phyloP scores from a whole-genome alignment of 2,797 vertebrate genomes.

The Numenius phaeopus region DNA sequence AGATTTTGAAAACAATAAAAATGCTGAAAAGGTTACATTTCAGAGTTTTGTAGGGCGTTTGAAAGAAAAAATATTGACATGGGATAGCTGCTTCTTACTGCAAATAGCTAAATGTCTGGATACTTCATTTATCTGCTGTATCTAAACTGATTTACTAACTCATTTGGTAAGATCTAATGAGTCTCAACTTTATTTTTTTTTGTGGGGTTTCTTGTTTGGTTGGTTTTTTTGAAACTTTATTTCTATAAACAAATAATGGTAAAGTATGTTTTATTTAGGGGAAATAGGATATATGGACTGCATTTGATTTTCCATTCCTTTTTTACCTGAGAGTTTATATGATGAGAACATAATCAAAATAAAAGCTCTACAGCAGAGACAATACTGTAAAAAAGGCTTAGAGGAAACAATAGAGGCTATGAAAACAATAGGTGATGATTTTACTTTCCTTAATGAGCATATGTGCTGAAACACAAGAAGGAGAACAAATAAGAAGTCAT shows the following conservation, averaged over 20 bases:
- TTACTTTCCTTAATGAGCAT: slow-evolving; percentile 20
- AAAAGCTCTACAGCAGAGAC: neutral
- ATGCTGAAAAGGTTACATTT: neutral
- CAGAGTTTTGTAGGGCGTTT: neutral
- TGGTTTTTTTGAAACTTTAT: neutral
- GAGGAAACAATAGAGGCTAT: neutral
- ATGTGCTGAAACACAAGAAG: neutral
- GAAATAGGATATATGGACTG: neutral
- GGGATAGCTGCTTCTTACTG: neutral
- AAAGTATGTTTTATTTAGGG: neutral
- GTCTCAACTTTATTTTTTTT: neutral
- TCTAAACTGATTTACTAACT: neutral
- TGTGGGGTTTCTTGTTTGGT: neutral
- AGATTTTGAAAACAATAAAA: neutral
- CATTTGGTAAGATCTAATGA: neutral
- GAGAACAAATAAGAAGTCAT: slow-evolving; percentile 28
- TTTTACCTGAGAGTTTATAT: neutral
- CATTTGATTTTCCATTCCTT: neutral
- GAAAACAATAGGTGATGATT: slow-evolving; percentile 15
- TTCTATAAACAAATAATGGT: neutral
- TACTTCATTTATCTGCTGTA: neutral
- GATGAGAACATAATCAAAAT: neutral
- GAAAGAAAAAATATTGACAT: neutral
- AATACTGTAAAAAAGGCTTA: neutral
- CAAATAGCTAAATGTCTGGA: neutral